Evolutionary conservation across 2,797 vertebrate species (phyloP).

Genomic region (Echeneis naucrates): DNA sequence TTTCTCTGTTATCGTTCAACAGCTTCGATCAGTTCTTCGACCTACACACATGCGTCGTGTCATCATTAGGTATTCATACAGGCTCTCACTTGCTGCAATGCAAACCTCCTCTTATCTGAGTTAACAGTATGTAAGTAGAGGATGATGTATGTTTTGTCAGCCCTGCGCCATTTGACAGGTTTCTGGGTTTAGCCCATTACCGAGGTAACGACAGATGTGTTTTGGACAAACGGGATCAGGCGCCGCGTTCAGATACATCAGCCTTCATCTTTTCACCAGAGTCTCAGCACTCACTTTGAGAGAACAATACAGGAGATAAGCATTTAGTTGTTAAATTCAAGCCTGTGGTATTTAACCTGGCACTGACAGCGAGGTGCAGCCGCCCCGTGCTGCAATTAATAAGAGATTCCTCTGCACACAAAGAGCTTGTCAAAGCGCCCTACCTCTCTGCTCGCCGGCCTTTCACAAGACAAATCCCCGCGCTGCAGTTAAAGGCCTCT

Average conservation of each 20-base stretch:
- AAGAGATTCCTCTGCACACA: conserved; percentile 83
- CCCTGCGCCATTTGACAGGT: conserved; percentile 65
- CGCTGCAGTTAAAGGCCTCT: conserved; percentile 39
- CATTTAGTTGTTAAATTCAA: conserved; percentile 78
- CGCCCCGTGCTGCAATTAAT: conserved; percentile 79
- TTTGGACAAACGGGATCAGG: conserved; percentile 67
- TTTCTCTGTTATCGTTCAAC: background rate
- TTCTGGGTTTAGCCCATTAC: conserved; percentile 69
- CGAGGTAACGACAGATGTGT: conserved; percentile 70
- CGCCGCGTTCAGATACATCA: conserved; percentile 60
- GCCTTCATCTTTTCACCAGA: conserved; percentile 77
- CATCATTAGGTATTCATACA: conserved; percentile 30
- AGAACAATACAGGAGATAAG: conserved; percentile 74
- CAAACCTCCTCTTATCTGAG: conserved; percentile 54
- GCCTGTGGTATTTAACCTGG: conserved; percentile 73
- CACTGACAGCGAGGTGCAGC: conserved; percentile 78
- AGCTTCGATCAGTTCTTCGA: conserved; percentile 2
- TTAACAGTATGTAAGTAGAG: conserved; percentile 50
- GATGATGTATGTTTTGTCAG: conserved; percentile 70
- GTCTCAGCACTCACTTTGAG: conserved; percentile 72
- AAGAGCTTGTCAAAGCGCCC: conserved; percentile 73
- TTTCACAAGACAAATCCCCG: conserved; percentile 85
- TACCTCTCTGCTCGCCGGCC: conserved; percentile 77
- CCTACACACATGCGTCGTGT: background rate
- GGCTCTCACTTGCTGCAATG: conserved; percentile 64